Conservation (phyloP, 2,113 vertebrate species). For the Spea multiplicata region DNA sequence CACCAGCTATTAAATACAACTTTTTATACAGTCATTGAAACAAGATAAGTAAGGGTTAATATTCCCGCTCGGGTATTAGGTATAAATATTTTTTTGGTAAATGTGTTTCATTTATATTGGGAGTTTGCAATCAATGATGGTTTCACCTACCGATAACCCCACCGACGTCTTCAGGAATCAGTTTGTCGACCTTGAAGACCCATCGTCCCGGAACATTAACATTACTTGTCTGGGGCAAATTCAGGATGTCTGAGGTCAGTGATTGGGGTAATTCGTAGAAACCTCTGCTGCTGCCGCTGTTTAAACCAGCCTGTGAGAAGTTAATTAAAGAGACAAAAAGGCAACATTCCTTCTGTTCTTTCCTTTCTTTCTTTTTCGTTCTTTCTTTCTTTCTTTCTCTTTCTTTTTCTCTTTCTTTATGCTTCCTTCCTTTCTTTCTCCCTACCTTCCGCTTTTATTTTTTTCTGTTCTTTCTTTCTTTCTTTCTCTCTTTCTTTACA, state of each 20-base stretch:
- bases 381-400: background rate
- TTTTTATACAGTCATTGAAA: too few species aligned
- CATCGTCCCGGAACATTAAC: slow-evolving; percentile 11
- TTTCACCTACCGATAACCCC: slow-evolving; percentile 6
- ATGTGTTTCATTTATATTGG: too few species aligned
- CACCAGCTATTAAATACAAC: too few species aligned
- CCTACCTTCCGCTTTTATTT: background rate
- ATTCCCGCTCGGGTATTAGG: too few species aligned
- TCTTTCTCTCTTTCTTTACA: too few species aligned
- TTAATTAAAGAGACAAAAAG: background rate
- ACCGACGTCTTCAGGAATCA: background rate
- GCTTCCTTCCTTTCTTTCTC: background rate
- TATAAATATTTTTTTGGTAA: too few species aligned
- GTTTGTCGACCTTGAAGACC: slow-evolving; percentile 16
- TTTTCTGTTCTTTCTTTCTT: too few species aligned
- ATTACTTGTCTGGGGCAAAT: slow-evolving; percentile 18
- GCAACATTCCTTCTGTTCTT: too few species aligned
- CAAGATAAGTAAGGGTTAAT: too few species aligned
- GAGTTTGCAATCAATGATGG: too few species aligned
- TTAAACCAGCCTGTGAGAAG: slow-evolving; percentile 9
- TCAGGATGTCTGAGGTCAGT: background rate
- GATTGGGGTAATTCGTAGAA: slow-evolving; percentile 21
- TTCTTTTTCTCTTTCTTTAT: slow-evolving; percentile 14
- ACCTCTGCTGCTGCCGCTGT: slow-evolving; percentile 1
- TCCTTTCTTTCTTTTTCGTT: background rate